These are phyloP conservation scores for Paracanthobrama guichenoti DNA, from an alignment of 2,113 vertebrate genomes.

Conservation along the genomic window DNA sequence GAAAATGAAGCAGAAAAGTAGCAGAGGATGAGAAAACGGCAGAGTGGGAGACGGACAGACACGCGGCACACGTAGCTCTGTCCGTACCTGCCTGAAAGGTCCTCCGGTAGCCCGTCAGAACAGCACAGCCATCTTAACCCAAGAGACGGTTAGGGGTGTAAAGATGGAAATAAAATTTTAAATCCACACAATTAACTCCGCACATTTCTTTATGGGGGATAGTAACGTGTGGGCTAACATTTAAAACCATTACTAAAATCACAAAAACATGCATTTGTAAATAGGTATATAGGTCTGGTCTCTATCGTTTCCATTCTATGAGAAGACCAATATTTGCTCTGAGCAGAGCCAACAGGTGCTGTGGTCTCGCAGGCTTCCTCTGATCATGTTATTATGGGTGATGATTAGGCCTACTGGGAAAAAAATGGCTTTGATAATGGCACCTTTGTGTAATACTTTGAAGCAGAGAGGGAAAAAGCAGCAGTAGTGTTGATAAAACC, in stretches of 20 bases:
- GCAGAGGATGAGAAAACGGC: background rate
- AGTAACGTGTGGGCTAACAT: background rate
- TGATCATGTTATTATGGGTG: conserved; percentile 33
- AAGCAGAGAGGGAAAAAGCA: conserved; percentile 36
- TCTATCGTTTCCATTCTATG: background rate
- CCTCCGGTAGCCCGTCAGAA: conserved; percentile 73
- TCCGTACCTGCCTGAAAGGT: conserved; percentile 73
- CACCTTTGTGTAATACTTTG: conserved; percentile 39
- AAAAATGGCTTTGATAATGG: conserved; percentile 26
- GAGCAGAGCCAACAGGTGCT: background rate
- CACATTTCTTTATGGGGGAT: background rate
- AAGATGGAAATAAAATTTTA: conserved; percentile 29
- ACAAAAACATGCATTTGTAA: background rate
- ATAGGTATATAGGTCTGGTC: background rate
- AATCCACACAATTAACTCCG: background rate
- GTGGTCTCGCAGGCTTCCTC: background rate
- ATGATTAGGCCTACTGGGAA: conserved; percentile 32
- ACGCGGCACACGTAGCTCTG: conserved; percentile 66
- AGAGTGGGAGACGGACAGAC: conserved; percentile 59
- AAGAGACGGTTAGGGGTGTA: conserved; percentile 53
- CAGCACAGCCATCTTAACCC: conserved; percentile 69
- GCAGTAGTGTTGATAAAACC: conserved; percentile 34
- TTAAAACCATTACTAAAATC: background rate
- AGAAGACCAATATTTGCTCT: conserved; percentile 5
- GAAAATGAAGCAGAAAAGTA: background rate